phyloP scores from a whole-genome alignment of 1,140 invertebrate genomes.

The Hyles vespertilio region DNA sequence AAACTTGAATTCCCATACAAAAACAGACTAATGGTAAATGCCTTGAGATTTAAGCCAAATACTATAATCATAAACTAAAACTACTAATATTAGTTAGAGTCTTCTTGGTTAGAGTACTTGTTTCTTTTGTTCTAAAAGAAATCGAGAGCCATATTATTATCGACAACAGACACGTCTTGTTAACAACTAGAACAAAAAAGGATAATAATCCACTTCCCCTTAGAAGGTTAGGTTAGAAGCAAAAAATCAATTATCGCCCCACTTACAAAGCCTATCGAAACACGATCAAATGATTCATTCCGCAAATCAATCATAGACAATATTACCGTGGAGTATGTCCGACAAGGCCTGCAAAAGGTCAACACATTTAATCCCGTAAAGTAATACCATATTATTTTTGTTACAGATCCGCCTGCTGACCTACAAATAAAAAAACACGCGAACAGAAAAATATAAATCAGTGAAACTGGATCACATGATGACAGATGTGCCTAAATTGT shows the following conservation, averaged over 20 bases:
- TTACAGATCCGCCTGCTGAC: conserved; percentile 43
- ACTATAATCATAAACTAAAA: too few species aligned
- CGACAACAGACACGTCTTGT: conserved; percentile 4
- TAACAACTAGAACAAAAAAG: too few species aligned
- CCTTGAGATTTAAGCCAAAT: too few species aligned
- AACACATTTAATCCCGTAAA: conserved; percentile 35
- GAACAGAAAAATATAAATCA: conserved; percentile 28
- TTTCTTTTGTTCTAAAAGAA: neutral
- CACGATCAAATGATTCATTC: conserved; percentile 16
- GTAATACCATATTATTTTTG: conserved; percentile 39
- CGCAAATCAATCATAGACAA: conserved; percentile 16
- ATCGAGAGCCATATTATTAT: too few species aligned
- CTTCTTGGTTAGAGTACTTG: too few species aligned
- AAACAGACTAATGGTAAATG: too few species aligned
- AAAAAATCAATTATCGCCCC: too few species aligned
- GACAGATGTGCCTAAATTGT: conserved; percentile 26
- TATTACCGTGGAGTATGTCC: neutral
- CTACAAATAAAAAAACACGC: conserved; percentile 25
- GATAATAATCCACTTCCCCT: too few species aligned
- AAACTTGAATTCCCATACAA: too few species aligned
- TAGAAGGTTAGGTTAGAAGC: too few species aligned
- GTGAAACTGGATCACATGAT: conserved; percentile 25
- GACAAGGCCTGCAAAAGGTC: conserved; percentile 35
- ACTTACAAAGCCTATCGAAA: conserved; percentile 13
- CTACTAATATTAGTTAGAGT: too few species aligned